Evolutionary conservation across 2,113 vertebrate species (phyloP), one percentile per base, ranked within the genome.

Genomic region (Pteruthius melanotis): DNA sequence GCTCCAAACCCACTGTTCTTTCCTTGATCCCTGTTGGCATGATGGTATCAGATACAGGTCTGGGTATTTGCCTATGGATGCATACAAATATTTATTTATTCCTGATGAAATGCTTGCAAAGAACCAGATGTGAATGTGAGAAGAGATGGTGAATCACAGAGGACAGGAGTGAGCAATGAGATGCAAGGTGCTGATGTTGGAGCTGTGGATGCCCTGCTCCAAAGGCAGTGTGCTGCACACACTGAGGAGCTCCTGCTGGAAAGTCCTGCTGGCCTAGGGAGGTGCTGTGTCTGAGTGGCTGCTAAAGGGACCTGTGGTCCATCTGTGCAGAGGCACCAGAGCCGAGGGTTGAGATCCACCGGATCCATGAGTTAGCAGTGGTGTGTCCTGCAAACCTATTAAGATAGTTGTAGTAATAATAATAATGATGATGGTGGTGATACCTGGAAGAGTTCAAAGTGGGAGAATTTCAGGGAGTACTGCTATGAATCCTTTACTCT

Each of bases 141-240:
- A 83, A 17, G 5, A 90, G 68, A 37, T 1, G 0, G 37, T 50
- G 60, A 89, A 47, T 87, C 77, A 56, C 2, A 65, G 56, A 77
- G 54, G 68, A 69, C 37, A 52, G 2, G 24, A 61, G 45, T 28
- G 47, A 94, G 72, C 87, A 53, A 1, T 9, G 42, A 86, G 68
- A 37, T 69, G 63, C 54, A 14, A 49, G 42, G 31, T 83, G 68
- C 60, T 74, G 71, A 31, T 91, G 63, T 7, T 0, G 2, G 27
- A 22, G 59, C 28, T 37, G 61, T 5, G 2, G 56, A 17, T 69
- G 56, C 65, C 39, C 37, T 49, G 49, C 18, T n/a, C 26, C 2
- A 5, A 42, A 72, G 66, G 52, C 85, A 77, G 77, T 1, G 7
- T 17, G 50, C 54, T 30, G 27, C 45, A 24, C 0, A 0, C 60